Conservation (phyloP, 2,797 vertebrate species). For the Trichosurus vulpecula region DNA sequence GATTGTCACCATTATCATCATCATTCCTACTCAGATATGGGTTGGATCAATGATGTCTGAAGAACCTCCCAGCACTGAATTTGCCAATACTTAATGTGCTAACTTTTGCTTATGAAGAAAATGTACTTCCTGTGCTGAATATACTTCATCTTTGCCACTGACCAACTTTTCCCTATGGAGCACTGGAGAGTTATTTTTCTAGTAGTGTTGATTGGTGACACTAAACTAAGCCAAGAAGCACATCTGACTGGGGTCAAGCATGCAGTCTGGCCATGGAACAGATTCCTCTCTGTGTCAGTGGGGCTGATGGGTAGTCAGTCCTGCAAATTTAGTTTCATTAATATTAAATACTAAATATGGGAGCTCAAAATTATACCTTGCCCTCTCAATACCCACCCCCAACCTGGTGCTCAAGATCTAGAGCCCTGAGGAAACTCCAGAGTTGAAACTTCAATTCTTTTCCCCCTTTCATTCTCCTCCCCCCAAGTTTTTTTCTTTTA, state of each 20-base stretch:
- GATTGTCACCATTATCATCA: not conserved
- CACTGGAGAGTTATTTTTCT: not conserved
- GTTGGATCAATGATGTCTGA: not conserved
- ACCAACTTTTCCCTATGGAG: not conserved
- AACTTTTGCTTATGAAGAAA: not conserved
- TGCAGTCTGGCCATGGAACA: not conserved
- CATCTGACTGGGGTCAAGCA: not conserved
- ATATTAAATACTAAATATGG: not conserved
- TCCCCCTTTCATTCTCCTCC: accelerated
- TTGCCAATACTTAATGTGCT: not conserved
- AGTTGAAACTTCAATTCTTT: not conserved
- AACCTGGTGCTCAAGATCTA: not conserved
- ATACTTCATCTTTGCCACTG: not conserved
- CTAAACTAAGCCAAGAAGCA: not conserved
- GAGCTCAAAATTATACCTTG: not conserved
- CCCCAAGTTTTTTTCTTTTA: not conserved
- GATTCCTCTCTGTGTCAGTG: not conserved
- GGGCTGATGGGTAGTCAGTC: not conserved
- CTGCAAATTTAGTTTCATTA: not conserved
- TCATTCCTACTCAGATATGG: not conserved
- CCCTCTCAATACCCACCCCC: not conserved
- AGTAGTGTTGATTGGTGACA: not conserved
- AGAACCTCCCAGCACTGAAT: not conserved
- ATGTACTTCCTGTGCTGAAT: not conserved
- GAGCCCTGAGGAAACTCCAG: not conserved